phyloP scores from a whole-genome alignment of 2,113 vertebrate species.

The Gambusia holbrooki region DNA sequence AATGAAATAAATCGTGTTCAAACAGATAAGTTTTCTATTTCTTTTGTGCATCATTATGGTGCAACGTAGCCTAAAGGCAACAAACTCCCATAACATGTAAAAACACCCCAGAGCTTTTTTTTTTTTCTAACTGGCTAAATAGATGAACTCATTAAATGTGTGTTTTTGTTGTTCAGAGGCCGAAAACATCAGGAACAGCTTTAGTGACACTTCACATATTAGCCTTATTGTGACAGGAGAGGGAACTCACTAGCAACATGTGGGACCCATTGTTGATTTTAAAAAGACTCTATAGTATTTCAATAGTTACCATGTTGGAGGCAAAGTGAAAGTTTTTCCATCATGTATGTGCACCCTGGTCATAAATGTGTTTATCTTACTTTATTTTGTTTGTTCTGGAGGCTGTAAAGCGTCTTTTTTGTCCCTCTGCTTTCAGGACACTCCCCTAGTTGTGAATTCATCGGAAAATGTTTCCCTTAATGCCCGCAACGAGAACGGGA shows the following conservation, averaged over 20 bases:
- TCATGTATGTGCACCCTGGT: not conserved
- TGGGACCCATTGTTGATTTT: not conserved
- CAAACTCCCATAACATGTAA: no score
- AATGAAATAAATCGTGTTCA: no score
- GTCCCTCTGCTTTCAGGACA: slow-evolving; percentile 79
- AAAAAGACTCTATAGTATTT: not conserved
- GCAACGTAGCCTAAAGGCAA: no score
- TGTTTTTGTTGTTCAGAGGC: no score
- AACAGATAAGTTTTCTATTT: no score
- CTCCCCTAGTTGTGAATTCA: slow-evolving; percentile 87
- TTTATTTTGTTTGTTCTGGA: not conserved
- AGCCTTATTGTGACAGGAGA: no score
- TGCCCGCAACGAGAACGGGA: slow-evolving; percentile 86
- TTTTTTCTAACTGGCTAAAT: no score
- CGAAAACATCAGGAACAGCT: not conserved
- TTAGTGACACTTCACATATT: not conserved
- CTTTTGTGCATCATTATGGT: no score
- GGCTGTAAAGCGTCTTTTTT: not conserved
- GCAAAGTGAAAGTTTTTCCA: not conserved
- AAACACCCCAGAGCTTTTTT: no score
- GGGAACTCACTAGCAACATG: not conserved
- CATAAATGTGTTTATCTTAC: not conserved
- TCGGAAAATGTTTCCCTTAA: slow-evolving; percentile 90
- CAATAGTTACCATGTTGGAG: no score
- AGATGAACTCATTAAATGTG: no score